Percentiles rank a stretch among this genome's conserved stretches.
Conservation (phyloP, 2,888 invertebrate species). For the Adela reaumurella region DNA sequence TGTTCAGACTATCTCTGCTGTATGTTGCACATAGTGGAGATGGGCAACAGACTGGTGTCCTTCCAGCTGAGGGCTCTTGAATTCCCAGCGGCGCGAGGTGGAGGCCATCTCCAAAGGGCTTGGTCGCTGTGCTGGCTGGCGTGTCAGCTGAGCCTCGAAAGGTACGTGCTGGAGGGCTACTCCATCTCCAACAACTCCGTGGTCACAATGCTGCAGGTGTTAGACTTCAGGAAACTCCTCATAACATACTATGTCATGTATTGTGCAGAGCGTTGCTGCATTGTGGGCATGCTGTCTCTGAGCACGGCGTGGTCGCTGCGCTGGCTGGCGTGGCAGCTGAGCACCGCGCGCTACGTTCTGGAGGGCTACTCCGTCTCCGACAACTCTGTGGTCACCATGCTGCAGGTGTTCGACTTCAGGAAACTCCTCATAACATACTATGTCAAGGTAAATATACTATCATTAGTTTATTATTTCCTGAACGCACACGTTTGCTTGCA, state of each 20-base stretch:
- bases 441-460: conserved; percentile 85
- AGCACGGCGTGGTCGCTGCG: conserved; percentile 97
- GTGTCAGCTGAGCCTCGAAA: conserved; percentile 95
- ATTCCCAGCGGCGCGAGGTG: conserved; percentile 96
- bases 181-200: conserved; percentile 98
- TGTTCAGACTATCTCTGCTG: conserved; percentile 98
- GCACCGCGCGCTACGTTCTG: conserved; percentile 93
- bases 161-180: conserved; percentile 97
- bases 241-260: conserved; percentile 90
- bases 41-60: conserved; percentile 96
- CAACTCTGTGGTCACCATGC: conserved; percentile 94
- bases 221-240: conserved; percentile 94
- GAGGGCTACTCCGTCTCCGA: conserved; percentile 99
- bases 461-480: no score
- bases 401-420: conserved; percentile 96
- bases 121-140: conserved; percentile 97
- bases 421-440: conserved; percentile 97
- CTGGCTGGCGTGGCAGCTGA: conserved; percentile 97
- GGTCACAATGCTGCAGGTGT: conserved; percentile 94
- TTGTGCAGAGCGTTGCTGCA: conserved; percentile 46
- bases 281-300: conserved; percentile 85
- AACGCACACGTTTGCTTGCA: not conserved
- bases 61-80: conserved; percentile 97
- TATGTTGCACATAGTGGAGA: conserved; percentile 93
- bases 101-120: conserved; percentile 98